Evolutionary conservation across 2,113 vertebrate genomes (phyloP).

Genomic region (Burhinus oedicnemus): DNA sequence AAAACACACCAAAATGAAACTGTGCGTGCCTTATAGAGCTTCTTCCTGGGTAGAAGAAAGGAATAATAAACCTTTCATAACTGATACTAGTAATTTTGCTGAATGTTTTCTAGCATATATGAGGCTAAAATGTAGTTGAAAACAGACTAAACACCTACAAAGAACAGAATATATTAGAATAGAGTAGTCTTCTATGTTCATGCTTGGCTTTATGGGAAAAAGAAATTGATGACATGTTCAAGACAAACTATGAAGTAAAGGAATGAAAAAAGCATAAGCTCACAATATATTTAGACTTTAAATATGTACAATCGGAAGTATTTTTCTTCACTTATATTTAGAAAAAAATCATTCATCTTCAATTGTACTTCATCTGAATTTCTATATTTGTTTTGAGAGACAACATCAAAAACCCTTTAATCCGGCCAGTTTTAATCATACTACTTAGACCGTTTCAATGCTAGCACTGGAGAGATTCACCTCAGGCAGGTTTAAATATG

Average conservation of each 20-base stretch:
- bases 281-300: neutral
- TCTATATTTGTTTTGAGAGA: neutral
- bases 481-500: neutral
- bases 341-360: rapidly evolving
- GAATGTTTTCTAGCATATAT: neutral
- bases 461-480: neutral
- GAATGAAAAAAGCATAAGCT: neutral
- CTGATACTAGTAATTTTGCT: neutral
- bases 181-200: neutral
- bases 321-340: neutral
- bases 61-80: neutral
- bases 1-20: neutral
- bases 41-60: neutral
- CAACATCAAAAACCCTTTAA: neutral
- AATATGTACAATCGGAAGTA: neutral
- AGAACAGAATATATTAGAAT: neutral
- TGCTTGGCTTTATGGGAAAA: neutral
- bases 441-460: neutral
- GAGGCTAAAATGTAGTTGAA: neutral
- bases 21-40: neutral
- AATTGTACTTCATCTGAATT: neutral
- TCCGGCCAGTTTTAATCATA: neutral
- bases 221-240: neutral
- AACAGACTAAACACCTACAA: neutral
- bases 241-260: neutral